phyloP scores from a whole-genome alignment of 2,113 vertebrate genomes.

The Xenotilapia flavipinnis region DNA sequence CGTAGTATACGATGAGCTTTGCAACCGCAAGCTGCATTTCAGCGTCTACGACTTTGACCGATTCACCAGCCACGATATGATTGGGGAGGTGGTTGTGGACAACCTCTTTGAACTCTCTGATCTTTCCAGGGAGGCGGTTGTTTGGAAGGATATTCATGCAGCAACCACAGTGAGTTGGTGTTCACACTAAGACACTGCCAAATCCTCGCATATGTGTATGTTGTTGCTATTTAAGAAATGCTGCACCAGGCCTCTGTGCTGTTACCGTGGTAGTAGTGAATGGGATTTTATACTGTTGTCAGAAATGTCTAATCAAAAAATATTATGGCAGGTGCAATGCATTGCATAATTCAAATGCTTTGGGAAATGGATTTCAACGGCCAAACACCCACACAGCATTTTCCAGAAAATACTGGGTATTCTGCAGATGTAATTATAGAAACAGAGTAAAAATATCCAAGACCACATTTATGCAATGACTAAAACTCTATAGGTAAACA shows the following conservation, averaged over 20 bases:
- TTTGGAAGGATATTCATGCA: slow-evolving; percentile 97
- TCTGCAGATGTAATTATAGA: slow-evolving; percentile 25
- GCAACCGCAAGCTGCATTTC: slow-evolving; percentile 94
- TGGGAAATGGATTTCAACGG: slow-evolving; percentile 21
- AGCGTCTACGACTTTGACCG: slow-evolving; percentile 98
- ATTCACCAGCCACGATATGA: slow-evolving; percentile 98
- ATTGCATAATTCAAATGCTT: slow-evolving; percentile 22
- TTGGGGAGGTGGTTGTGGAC: slow-evolving; percentile 95
- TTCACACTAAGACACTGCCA: not conserved
- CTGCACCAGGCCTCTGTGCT: not conserved
- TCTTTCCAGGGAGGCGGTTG: slow-evolving; percentile 90
- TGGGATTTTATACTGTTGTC: not conserved
- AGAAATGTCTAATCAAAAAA: not conserved
- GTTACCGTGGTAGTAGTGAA: not conserved
- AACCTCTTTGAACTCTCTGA: slow-evolving; percentile 97
- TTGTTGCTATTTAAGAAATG: not conserved
- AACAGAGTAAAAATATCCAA: not conserved
- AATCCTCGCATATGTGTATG: not conserved
- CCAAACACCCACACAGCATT: slow-evolving; percentile 30
- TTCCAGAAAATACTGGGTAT: slow-evolving; percentile 7
- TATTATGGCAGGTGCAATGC: slow-evolving; percentile 8
- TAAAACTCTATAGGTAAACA: not conserved
- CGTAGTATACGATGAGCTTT: slow-evolving; percentile 87
- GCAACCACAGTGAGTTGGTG: slow-evolving; percentile 87
- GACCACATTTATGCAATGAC: not conserved